Conservation (phyloP, 1,140 invertebrate species). For the Acyrthosiphon pisum region DNA sequence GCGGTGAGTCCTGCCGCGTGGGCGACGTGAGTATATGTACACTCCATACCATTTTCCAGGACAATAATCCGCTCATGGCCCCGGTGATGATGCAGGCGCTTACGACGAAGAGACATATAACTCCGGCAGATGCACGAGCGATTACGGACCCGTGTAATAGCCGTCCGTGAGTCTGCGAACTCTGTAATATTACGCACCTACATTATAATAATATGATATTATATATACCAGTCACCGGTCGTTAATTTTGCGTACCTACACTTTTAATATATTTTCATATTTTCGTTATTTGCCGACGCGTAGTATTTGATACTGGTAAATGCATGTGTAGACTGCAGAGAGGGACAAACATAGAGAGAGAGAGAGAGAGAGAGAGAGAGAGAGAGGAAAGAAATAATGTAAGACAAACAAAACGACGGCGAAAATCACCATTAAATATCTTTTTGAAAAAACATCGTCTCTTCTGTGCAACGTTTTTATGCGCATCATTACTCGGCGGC, state of each 20-base stretch:
- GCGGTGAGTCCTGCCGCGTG: not conserved
- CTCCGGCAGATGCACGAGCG: slow-evolving; percentile 33
- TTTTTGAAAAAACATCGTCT: not conserved
- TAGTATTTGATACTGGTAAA: not conserved
- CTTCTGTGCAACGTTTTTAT: too few species aligned
- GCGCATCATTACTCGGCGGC: not conserved
- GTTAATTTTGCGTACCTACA: not conserved
- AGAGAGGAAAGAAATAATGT: not conserved
- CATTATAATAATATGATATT: not conserved
- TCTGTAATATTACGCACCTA: not conserved
- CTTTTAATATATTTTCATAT: not conserved
- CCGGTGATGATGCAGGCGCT: not conserved
- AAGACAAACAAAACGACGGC: not conserved
- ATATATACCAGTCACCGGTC: not conserved
- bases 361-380: too few species aligned
- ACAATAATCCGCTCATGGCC: slow-evolving; percentile 24
- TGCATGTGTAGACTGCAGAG: too few species aligned
- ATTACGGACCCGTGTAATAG: slow-evolving; percentile 45
- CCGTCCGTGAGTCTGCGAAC: not conserved
- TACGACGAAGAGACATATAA: not conserved
- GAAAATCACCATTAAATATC: not conserved
- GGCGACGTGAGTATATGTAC: not conserved
- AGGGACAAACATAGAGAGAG: too few species aligned
- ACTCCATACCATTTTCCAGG: slow-evolving; percentile 15
- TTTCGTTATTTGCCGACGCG: not conserved